phyloP scores from a whole-genome alignment of 2,888 invertebrate species.

The Stenodema calcarata region DNA sequence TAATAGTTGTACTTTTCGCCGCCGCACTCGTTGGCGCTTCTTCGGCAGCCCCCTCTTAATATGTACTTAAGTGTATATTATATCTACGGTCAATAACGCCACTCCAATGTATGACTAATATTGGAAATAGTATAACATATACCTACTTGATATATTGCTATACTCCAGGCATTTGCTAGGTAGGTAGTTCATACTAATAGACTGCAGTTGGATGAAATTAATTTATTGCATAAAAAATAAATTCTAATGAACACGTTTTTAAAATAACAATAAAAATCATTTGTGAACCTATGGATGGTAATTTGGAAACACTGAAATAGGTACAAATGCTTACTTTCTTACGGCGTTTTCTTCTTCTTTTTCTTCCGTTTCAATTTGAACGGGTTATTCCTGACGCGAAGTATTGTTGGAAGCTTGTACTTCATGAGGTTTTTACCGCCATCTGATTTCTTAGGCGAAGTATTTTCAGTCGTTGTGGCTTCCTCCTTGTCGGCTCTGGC shows the following conservation, averaged over 20 bases:
- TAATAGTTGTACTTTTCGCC: too few relatives aligned
- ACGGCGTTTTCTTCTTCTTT: slow-evolving; percentile 43
- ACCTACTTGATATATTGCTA: too few relatives aligned
- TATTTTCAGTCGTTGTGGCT: background rate
- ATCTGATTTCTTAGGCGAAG: background rate
- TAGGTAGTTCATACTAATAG: too few relatives aligned
- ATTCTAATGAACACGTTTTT: background rate
- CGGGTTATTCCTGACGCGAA: slow-evolving; percentile 47
- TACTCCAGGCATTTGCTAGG: too few relatives aligned
- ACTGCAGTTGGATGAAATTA: background rate
- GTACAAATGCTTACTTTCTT: background rate
- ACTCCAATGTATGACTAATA: too few relatives aligned
- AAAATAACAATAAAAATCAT: background rate
- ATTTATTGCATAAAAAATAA: slow-evolving; percentile 27
- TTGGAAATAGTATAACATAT: too few relatives aligned
- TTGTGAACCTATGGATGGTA: background rate
- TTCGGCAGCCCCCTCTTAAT: too few relatives aligned
- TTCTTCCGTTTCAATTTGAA: slow-evolving; percentile 44
- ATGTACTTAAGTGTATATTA: too few relatives aligned
- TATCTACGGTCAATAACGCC: too few relatives aligned
- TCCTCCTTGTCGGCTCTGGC: background rate
- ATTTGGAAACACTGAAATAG: too few relatives aligned
- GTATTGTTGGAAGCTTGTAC: slow-evolving; percentile 44
- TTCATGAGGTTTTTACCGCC: background rate
- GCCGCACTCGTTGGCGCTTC: too few relatives aligned